Base-by-base conservation (phyloP, 1,140 invertebrate species). In the Pseudomyrmex cubaensis region DNA sequence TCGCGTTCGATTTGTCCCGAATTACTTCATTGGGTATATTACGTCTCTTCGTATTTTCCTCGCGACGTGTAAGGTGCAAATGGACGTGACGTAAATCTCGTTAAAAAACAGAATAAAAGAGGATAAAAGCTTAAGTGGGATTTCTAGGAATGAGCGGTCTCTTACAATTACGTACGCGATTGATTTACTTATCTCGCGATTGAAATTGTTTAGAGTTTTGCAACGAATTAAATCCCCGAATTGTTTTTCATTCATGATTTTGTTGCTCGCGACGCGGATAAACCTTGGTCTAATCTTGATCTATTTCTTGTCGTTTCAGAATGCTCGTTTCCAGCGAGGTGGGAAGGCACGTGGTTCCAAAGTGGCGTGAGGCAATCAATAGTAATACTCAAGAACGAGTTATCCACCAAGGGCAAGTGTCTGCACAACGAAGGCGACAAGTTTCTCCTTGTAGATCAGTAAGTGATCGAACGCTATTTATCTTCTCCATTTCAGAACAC, bases 311-410 rank as follows among this genome's bases (percentile, higher is more conserved):
- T 0, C 88, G 73, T 94, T 94, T 86, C 95, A 96, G 96, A 96
- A 92, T 98, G 97, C 94, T 95, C 95, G 85, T 97, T 98, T 94
- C 97, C 97, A 82, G 94, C 95, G 67, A 95, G 95, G 78, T 98
- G 97, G 97, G 96, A 97, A 89, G 97, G 97, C 77, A 96, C 96
- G 77, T 98, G 97, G 97, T 98, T 98, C 93, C 97, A 98, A 92
- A 97, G 97, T 82, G 97, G 97, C 56, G 97, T 97, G 87, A 96
- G 97, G 90, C 96, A 97, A 90, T 96, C 97, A 59, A 97, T 98
- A 91, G 94, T 96, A 86, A 97, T 98, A 92, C 97, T 97, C 87
- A 96, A 96, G 73, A 96, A 96, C 85, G 95, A 96, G 83, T 95
- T 98, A 80, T 97, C 97, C 89, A 97, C 96, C 92, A 97, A 97